Evolutionary conservation across 2,888 invertebrate genomes (phyloP), one percentile per base, ranked within the genome.

Genomic region (Poecilus cupreus): DNA sequence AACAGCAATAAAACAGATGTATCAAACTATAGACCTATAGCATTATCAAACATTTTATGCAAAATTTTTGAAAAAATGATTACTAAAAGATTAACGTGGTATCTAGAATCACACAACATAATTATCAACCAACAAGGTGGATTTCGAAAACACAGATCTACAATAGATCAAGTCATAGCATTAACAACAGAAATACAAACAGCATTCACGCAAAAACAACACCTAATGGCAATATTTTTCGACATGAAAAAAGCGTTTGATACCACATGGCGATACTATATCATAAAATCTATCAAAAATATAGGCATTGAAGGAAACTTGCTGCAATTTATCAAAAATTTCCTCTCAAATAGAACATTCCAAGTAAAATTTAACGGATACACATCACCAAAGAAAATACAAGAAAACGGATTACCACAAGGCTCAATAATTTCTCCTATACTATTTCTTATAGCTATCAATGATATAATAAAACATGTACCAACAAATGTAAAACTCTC

Each of bases 371-470:
- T 81, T 10, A 20, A 82, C 57, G 57, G 82, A 77, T 11, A 8
- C 32, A 11, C 46, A 57, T 10, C 60, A 70, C 10, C 60, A 43
- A 22, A 8, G 26, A 39, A 24, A 43, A 6, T 8, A 2, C 26
- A 70, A 32, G 26, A 82, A 60, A 82, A 82, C 81, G 82, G 82
- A 5, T 75, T 74, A 11, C 78, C 83, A n/a, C 80, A 83, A 70
- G 82, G 81, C 10, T 83, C 83, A 8, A 74, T 82, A 5, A 18
- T 82, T 18, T 80, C 80, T 81, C n/a, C n/a, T n/a, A n/a, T n/a
- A n/a, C n/a, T 83, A 1, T 82, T 82, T 13, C 51, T 82, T 22
- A 72, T 82, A 13, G 81, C 81, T 0, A 81, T 82, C n/a, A 83
- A 83, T 22, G 49, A 77, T 26, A 64, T 82, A 32, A 20, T 75